Percentiles rank a stretch among this genome's conserved stretches.
Conservation (phyloP, 2,797 vertebrate genomes). For the Cynopterus sphinx region DNA sequence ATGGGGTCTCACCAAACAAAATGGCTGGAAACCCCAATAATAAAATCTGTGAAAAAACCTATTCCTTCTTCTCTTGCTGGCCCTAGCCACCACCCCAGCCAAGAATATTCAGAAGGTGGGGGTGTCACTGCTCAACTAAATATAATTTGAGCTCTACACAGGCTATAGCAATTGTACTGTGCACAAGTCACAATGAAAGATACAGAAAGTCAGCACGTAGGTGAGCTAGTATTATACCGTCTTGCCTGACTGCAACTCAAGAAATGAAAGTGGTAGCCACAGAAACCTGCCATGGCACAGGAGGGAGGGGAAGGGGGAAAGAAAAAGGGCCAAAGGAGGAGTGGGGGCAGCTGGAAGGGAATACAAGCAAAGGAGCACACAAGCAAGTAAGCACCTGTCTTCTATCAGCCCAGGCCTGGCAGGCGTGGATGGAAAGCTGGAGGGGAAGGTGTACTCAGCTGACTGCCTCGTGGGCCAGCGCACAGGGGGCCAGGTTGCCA, state of each 20-base stretch:
- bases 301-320: neutral
- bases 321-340: neutral
- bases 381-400: neutral
- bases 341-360: fast-evolving
- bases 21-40: neutral
- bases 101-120: neutral
- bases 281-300: neutral
- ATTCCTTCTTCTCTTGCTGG: neutral
- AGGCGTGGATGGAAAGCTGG: constrained; percentile 40
- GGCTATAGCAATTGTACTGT: neutral
- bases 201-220: neutral
- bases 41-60: neutral
- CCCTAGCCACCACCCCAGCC: neutral
- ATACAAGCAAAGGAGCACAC: neutral
- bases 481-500: neutral
- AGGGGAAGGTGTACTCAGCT: constrained; percentile 68
- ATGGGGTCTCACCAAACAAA: neutral
- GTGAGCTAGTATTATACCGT: neutral
- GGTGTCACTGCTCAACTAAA: neutral
- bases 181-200: neutral
- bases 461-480: constrained; percentile 71
- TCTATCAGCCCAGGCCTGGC: constrained; percentile 30
- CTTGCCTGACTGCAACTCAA: neutral
- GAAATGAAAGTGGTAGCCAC: constrained; percentile 10
- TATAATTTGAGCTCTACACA: neutral